Conservation (phyloP, 2,113 vertebrate genomes). For the Anser brachyrhynchus region DNA sequence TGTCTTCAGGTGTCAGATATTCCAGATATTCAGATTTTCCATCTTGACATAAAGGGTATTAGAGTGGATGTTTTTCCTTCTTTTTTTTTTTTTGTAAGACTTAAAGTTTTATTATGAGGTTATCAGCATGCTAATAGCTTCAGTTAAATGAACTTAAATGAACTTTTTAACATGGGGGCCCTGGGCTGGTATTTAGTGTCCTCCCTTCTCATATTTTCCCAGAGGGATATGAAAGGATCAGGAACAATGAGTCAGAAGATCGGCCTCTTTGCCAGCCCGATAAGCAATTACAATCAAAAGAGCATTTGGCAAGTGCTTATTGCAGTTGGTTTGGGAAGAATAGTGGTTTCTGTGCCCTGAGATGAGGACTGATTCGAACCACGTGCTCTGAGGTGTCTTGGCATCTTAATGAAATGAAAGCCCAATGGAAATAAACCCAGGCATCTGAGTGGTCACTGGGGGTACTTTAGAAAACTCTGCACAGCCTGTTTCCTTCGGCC, state of each 20-base stretch:
- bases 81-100: background rate
- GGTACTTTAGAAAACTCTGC: background rate
- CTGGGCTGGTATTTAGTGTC: background rate
- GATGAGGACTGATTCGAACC: background rate
- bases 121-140: background rate
- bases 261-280: background rate
- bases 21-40: slow-evolving; percentile 57
- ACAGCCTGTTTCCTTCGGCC: background rate
- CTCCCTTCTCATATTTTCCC: background rate
- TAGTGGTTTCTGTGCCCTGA: background rate
- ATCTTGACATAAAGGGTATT: background rate
- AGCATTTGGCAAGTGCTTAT: background rate
- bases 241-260: fast-evolving
- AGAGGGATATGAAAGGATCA: background rate
- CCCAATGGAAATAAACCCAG: background rate
- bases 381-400: background rate
- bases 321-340: background rate
- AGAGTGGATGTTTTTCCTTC: background rate
- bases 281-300: background rate
- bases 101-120: background rate
- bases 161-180: background rate
- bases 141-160: background rate
- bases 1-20: slow-evolving; percentile 29
- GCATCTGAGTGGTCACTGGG: background rate
- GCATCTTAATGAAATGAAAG: background rate